Base-by-base conservation (phyloP, 1,140 invertebrate species). In the Palaemon carinicauda region DNA sequence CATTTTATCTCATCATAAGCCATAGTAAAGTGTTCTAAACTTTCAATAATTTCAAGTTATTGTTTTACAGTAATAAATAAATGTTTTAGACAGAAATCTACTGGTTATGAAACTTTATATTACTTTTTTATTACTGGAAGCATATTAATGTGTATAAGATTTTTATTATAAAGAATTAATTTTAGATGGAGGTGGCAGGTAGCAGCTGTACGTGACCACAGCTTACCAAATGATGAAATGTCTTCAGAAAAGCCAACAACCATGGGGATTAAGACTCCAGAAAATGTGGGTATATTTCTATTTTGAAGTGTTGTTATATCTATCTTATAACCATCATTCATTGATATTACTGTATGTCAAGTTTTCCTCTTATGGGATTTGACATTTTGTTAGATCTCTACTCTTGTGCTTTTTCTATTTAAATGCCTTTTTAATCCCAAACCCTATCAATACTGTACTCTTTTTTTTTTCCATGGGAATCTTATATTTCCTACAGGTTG, bases 181-280 rank as follows among this genome's bases (percentile, higher is more conserved):
- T 65, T 53, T 83, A 88, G 88, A 33, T 88, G 88, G 88, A 69
- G 84, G 3, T 88, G 86, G 78, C 82, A 85, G 85, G 88, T 89
- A 54, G 80, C 89, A 21, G 82, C 85, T 2, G 80, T 84, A 7
- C 71, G 86, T 12, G 52, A 89, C 56, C 88, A 87, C 74, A 78
- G 80, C 54, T 75, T 89, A 10, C 50, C 81, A 4, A 29, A 60
- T 21, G 51, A 78, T 27, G 19, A 53, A 12, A 54, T 27, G 5
- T 27, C 69, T 17, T 17, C 19, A 17, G 78, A 81, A n/a, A 83
- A 74, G 41, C 52, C 75, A 1, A 29, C 27, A n/a, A 19, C 24
- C 2, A 41, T 69, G n/a, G 84, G 81, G 19, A 80, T 54, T 14
- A 88, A 80, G 78, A 87, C 75, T 56, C 83, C 83, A 75, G 88